phyloP scores from a whole-genome alignment of 2,113 vertebrate species.

The Gobius niger region DNA sequence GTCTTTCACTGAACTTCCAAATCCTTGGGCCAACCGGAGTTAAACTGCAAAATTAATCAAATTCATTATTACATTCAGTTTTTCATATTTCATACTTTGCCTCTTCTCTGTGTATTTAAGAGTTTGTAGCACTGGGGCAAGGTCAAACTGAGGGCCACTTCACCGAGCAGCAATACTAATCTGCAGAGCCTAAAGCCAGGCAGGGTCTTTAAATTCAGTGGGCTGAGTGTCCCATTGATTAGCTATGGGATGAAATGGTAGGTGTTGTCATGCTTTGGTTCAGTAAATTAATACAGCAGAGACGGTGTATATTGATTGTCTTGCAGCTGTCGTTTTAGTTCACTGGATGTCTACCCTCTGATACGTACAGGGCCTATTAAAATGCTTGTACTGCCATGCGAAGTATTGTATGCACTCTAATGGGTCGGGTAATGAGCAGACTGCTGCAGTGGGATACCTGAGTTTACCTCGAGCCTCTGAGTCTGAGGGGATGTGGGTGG shows the following conservation, averaged over 20 bases:
- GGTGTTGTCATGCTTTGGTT: slow-evolving; percentile 5
- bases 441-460: not conserved
- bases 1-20: slow-evolving; percentile 18
- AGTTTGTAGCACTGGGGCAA: slow-evolving; percentile 25
- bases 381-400: not conserved
- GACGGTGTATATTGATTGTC: slow-evolving; percentile 35
- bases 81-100: slow-evolving; percentile 43
- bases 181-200: not conserved
- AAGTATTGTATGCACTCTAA: slow-evolving; percentile 13
- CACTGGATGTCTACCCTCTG: slow-evolving; percentile 33
- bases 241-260: slow-evolving; percentile 3
- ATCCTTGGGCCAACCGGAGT: slow-evolving; percentile 11
- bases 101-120: slow-evolving; percentile 34
- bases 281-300: slow-evolving; percentile 25
- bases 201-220: slow-evolving; percentile 1
- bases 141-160: slow-evolving; percentile 13
- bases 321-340: slow-evolving; percentile 21
- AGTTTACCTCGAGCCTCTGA: slow-evolving; percentile 25
- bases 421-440: slow-evolving; percentile 36
- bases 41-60: slow-evolving; percentile 32
- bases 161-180: slow-evolving; percentile 9
- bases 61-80: slow-evolving; percentile 27
- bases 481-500: not conserved
- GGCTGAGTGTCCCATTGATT: slow-evolving; percentile 20
- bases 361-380: slow-evolving; percentile 1